phyloP scores from a whole-genome alignment of 1,140 invertebrate genomes.

The Heliconius hermathena region DNA sequence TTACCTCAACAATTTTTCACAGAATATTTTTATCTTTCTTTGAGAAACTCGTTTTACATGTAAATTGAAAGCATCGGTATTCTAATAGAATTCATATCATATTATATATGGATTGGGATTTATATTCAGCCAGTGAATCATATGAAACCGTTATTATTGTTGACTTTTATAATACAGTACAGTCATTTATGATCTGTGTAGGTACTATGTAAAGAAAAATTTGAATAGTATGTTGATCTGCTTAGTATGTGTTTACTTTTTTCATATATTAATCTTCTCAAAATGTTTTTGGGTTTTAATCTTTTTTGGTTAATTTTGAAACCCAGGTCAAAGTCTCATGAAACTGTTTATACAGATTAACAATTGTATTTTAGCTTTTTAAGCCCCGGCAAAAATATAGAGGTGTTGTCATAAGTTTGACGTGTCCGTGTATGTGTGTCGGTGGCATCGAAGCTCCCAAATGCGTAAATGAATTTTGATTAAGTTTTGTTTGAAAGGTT shows the following conservation, averaged over 20 bases:
- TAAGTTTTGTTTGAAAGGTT: no score
- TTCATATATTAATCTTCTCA: neutral
- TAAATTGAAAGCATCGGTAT: slow-evolving; percentile 29
- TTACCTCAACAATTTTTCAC: neutral
- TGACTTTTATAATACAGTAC: slow-evolving; percentile 7
- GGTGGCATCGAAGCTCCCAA: no score
- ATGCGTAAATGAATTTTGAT: no score
- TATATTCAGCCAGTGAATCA: slow-evolving; percentile 4
- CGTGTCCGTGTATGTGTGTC: no score
- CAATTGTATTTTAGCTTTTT: neutral
- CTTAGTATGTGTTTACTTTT: neutral
- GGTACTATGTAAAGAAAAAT: neutral
- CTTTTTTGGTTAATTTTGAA: neutral
- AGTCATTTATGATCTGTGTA: neutral
- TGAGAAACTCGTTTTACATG: slow-evolving; percentile 30
- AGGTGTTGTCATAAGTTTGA: no score
- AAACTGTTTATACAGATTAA: no score
- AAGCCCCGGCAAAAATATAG: no score
- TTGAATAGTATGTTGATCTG: neutral
- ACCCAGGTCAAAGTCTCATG: neutral
- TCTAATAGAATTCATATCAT: slow-evolving; percentile 26
- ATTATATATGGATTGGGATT: slow-evolving; percentile 13
- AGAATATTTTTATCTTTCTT: slow-evolving; percentile 19
- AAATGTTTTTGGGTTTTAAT: neutral
- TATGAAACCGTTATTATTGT: slow-evolving; percentile 9